Percentiles rank a stretch among this genome's conserved stretches.
These are phyloP conservation scores for Oreotrochilus melanogaster DNA, from an alignment of 2,113 vertebrate genomes.

Conservation along the genomic window DNA sequence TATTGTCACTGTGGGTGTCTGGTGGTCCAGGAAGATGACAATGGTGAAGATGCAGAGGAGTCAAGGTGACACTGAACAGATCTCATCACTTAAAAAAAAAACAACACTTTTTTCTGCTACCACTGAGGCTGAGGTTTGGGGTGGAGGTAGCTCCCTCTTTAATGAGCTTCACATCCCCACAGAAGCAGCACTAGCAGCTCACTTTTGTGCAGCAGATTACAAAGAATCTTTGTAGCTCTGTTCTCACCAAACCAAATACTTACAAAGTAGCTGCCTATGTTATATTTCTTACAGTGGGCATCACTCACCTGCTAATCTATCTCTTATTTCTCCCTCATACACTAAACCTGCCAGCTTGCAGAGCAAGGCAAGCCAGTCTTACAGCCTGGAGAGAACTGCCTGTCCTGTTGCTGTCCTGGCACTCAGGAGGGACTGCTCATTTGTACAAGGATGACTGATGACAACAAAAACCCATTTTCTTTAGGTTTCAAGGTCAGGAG, in stretches of 20 bases:
- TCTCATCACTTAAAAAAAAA: not conserved
- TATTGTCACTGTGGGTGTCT: fast-evolving
- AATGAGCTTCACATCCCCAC: not conserved
- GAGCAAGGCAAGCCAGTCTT: not conserved
- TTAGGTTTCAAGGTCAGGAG: slow-evolving; percentile 8
- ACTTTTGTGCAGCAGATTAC: not conserved
- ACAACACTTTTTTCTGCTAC: not conserved
- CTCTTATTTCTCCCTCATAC: not conserved
- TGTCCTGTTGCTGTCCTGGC: not conserved
- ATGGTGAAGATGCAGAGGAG: not conserved
- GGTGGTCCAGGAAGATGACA: not conserved
- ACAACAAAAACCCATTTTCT: not conserved
- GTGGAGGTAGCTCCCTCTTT: not conserved
- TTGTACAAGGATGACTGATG: not conserved
- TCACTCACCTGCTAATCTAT: not conserved
- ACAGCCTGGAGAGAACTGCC: not conserved
- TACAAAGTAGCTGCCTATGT: not conserved
- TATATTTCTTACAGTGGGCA: fast-evolving
- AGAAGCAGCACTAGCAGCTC: not conserved
- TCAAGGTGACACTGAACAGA: not conserved
- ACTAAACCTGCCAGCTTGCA: not conserved
- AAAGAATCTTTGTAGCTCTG: not conserved
- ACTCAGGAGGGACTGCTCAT: not conserved
- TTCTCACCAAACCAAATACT: not conserved
- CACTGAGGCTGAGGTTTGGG: not conserved